Percentiles rank a stretch among this genome's conserved stretches.
phyloP scores from a whole-genome alignment of 2,888 invertebrate species.

The Ecdyonurus torrentis region DNA sequence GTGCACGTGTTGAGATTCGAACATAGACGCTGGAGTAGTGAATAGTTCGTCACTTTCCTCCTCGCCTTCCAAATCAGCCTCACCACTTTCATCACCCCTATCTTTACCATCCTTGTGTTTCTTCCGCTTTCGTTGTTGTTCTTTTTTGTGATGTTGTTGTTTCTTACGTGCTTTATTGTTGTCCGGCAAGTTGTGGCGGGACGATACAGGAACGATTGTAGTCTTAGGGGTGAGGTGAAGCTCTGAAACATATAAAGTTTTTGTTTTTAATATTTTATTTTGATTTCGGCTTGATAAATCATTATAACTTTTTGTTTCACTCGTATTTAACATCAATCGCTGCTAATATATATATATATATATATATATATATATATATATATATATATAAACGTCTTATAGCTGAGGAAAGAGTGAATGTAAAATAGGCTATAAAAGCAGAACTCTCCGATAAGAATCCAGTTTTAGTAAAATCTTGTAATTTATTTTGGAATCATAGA shows the following conservation, averaged over 20 bases:
- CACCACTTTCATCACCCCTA: constrained; percentile 7
- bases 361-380: too few relatives aligned
- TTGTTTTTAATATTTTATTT: too few relatives aligned
- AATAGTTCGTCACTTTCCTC: background rate
- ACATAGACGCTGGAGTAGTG: background rate
- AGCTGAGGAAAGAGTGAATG: too few relatives aligned
- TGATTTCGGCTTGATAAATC: too few relatives aligned
- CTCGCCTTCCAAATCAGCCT: constrained; percentile 5
- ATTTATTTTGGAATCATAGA: too few relatives aligned
- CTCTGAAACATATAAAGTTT: constrained; percentile 1
- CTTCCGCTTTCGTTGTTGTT: constrained; percentile 1
- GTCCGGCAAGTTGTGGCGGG: background rate
- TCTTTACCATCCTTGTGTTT: constrained; percentile 5
- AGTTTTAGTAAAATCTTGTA: too few relatives aligned
- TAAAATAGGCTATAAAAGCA: too few relatives aligned
- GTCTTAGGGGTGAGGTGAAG: constrained; percentile 7
- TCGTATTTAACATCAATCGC: too few relatives aligned
- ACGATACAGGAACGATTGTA: constrained; percentile 7
- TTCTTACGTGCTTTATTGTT: constrained; percentile 5
- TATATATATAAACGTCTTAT: too few relatives aligned
- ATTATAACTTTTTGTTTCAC: too few relatives aligned
- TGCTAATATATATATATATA: too few relatives aligned
- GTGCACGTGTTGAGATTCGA: background rate
- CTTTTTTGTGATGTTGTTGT: constrained; percentile 4
- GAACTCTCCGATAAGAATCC: too few relatives aligned